These are phyloP conservation scores for Sycon ciliatum DNA, from an alignment of 37 sponge, comb jelly and placozoan genomes.

Conservation along the genomic window DNA sequence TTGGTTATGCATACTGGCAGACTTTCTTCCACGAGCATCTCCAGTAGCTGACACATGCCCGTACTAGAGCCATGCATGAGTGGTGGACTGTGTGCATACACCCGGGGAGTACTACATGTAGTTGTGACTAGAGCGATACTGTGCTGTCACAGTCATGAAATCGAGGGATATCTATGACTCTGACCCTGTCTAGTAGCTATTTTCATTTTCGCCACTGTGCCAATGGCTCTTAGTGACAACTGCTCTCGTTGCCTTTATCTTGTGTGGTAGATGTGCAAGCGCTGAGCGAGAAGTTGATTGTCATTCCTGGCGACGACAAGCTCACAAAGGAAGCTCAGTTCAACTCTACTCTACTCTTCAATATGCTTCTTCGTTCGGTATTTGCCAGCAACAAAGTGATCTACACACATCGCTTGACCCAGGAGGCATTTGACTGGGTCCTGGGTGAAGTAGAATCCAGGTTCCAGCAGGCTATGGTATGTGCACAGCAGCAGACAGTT, in stretches of 20 bases:
- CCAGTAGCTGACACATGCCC: too few species aligned
- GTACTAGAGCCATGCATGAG: too few species aligned
- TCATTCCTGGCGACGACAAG: conserved; percentile 82
- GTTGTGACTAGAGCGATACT: not conserved
- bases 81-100: too few species aligned
- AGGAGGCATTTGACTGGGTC: conserved; percentile 96
- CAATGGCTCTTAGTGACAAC: not conserved
- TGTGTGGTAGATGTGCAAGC: conserved; percentile 55
- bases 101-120: not conserved
- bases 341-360: conserved; percentile 92
- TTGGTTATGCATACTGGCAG: too few species aligned
- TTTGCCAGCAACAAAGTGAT: conserved; percentile 70
- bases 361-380: conserved; percentile 69
- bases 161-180: not conserved
- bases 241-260: not conserved
- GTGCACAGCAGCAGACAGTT: not conserved
- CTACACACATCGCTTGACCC: conserved; percentile 75
- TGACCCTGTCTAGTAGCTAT: not conserved
- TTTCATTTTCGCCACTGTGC: not conserved
- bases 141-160: not conserved
- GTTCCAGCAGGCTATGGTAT: conserved; percentile 87
- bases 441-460: conserved; percentile 88
- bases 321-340: conserved; percentile 80
- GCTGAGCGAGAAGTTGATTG: conserved; percentile 67
- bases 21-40: too few species aligned